Evolutionary conservation across 2,888 invertebrate genomes (phyloP).

Genomic region (Lasioglossum vierecki): DNA sequence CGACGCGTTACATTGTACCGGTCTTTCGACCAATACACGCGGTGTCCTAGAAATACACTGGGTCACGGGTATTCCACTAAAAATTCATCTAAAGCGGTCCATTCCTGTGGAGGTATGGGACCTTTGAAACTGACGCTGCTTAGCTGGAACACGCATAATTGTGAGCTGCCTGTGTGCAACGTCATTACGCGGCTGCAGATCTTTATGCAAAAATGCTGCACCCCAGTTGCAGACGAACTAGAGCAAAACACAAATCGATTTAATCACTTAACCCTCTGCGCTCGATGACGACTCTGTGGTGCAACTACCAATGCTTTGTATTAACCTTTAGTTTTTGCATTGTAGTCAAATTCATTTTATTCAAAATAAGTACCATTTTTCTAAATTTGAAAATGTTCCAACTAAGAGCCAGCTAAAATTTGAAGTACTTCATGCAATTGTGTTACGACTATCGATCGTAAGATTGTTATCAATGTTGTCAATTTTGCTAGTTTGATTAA

Average conservation of each 20-base stretch:
- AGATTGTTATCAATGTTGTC: too few species aligned
- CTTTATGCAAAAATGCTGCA: not conserved
- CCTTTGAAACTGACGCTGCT: not conserved
- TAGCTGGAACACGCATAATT: not conserved
- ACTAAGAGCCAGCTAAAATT: too few species aligned
- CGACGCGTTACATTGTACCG: not conserved
- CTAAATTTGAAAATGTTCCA: too few species aligned
- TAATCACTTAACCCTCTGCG: not conserved
- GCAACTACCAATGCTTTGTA: too few species aligned
- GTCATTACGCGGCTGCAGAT: not conserved
- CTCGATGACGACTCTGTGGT: too few species aligned
- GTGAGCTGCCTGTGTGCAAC: not conserved
- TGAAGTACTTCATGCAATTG: too few species aligned
- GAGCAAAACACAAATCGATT: not conserved
- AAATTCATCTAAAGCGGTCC: not conserved
- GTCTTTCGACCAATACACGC: not conserved
- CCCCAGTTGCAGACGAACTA: not conserved
- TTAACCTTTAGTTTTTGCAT: too few species aligned
- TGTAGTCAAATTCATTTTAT: too few species aligned
- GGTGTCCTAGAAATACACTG: not conserved
- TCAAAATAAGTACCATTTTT: too few species aligned
- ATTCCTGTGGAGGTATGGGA: not conserved
- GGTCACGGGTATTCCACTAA: not conserved
- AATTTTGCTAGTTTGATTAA: too few species aligned
- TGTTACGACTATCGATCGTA: too few species aligned